phyloP scores from a whole-genome alignment of 2,888 invertebrate genomes.

The Cybosia mesomella region DNA sequence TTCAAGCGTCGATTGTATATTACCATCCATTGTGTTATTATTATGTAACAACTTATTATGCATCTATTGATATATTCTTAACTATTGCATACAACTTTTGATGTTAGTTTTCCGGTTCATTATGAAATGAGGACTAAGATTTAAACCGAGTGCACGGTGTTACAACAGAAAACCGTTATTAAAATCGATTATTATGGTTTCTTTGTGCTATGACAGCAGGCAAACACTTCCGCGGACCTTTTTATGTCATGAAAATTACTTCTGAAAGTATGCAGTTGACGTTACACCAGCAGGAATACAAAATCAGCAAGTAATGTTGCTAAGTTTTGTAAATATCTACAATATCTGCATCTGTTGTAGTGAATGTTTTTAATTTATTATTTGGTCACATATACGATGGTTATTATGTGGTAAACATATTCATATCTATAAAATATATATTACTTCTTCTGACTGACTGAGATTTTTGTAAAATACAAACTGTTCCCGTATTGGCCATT shows the following conservation, averaged over 20 bases:
- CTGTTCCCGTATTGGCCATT: too few relatives aligned
- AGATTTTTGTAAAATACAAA: too few relatives aligned
- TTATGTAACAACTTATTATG: conserved; percentile 39
- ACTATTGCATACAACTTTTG: conserved; percentile 16
- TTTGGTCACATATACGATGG: too few relatives aligned
- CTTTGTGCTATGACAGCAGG: not conserved
- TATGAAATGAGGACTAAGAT: conserved; percentile 7
- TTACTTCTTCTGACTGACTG: too few relatives aligned
- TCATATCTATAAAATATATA: too few relatives aligned
- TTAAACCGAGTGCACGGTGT: not conserved
- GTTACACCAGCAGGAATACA: not conserved
- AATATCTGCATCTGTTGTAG: not conserved
- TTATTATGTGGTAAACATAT: too few relatives aligned
- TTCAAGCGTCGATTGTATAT: conserved; percentile 37
- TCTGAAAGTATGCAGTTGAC: not conserved
- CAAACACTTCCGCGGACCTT: not conserved
- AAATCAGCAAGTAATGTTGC: not conserved
- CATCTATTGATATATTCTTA: conserved; percentile 35
- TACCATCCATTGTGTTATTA: conserved; percentile 32
- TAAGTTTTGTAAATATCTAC: too few relatives aligned
- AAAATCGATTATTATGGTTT: not conserved
- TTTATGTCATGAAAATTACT: not conserved
- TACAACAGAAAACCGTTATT: not conserved
- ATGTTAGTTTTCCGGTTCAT: conserved; percentile 21
- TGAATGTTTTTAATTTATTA: too few relatives aligned